Conservation (phyloP, 2,888 invertebrate species). For the Rhagophthalmus giganteus region DNA sequence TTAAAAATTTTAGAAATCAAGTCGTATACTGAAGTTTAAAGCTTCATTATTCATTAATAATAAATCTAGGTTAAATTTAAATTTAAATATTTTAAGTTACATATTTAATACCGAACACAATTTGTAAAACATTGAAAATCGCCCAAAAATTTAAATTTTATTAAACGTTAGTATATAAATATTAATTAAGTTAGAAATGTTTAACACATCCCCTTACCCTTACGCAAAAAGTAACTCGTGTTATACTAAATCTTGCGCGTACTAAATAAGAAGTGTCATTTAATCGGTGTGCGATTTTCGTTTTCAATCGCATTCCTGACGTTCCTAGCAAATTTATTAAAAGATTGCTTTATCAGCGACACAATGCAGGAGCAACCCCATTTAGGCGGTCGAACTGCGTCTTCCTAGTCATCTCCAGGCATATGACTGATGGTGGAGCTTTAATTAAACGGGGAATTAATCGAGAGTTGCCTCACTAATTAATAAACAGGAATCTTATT, state of each 20-base stretch:
- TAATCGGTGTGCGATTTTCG: constrained; percentile 28
- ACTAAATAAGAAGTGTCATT: constrained; percentile 43
- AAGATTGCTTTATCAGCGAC: constrained; percentile 53
- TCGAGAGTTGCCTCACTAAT: constrained; percentile 48
- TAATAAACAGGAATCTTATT: constrained; percentile 49
- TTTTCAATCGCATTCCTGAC: constrained; percentile 46
- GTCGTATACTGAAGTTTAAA: too few species aligned
- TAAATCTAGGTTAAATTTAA: too few species aligned
- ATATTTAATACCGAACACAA: too few species aligned
- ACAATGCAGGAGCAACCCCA: constrained; percentile 46
- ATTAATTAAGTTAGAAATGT: too few species aligned
- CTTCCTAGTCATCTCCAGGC: constrained; percentile 39
- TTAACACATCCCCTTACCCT: too few species aligned
- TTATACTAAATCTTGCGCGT: too few species aligned
- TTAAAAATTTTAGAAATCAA: too few species aligned
- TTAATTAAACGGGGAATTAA: constrained; percentile 52
- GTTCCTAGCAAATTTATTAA: constrained; percentile 49
- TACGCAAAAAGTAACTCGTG: too few species aligned
- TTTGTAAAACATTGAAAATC: neutral
- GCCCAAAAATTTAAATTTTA: neutral
- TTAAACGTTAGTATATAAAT: too few species aligned
- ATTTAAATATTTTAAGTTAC: too few species aligned
- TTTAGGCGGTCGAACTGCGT: constrained; percentile 27
- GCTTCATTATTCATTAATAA: too few species aligned
- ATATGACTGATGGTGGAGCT: constrained; percentile 48